Evolutionary conservation across 64 coral and sea anemone species (phyloP), one percentile per base, ranked within the genome.

Genomic region (Platygyra sinensis): DNA sequence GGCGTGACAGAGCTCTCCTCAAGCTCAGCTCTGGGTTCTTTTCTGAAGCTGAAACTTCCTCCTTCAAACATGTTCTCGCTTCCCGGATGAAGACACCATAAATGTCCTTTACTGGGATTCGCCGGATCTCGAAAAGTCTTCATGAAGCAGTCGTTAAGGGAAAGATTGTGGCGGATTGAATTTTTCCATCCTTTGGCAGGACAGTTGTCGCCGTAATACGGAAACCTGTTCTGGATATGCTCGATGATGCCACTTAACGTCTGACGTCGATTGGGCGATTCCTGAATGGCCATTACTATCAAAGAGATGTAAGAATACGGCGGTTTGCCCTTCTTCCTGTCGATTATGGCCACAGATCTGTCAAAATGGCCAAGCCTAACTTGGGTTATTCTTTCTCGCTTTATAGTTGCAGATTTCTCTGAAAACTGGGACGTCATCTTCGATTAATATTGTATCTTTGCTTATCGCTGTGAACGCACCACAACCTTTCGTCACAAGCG

Each of bases 301-400:
- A 99, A 67, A 20, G 97, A 94, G n/a, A 99, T 96, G 22, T 99
- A 99, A 2, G 94, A 96, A 36, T 93, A 99, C 25, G 97, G 97
- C 31, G 97, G 94, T 17, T 99, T 99, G 2, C 91, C 91, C 19
- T 85, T 93, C 17, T 95, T 96, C 25, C 87, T 85, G 10, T 85
- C 36, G 0, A 0, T 36, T 51, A 10, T 51, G 7, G 27, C 39
- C 10, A 17, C 24, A 16, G 11, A 20, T 72, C 17, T 12, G 15
- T 79, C 76, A 9, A 28, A 79, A 29, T n/a, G 9, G 5, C 6
- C 22, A 22, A 60, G 8, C 20, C 39, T 18, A 14, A 49, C 4
- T 14, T 49, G 25, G 0, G 9, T 49, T 46, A 5, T 8, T 85
- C n/a, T 36, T 51, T 10, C 38, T 19, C 12, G 9, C 32, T 67